These are phyloP conservation scores for Lemur catta DNA, from an alignment of 2,797 vertebrate species.

Conservation along the genomic window DNA sequence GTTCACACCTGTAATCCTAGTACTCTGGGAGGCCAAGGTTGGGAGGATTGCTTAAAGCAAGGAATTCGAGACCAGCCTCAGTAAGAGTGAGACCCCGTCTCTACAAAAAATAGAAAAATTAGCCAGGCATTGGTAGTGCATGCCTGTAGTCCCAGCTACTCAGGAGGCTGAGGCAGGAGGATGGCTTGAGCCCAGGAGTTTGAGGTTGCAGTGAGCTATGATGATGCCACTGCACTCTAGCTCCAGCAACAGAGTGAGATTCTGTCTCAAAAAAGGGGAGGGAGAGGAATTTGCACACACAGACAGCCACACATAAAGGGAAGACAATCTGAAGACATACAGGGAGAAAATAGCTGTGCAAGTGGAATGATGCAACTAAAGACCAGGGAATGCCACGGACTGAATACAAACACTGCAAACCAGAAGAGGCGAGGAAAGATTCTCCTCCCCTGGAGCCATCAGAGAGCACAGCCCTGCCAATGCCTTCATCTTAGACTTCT, in stretches of 20 bases:
- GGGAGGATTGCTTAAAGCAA: no score
- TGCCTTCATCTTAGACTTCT: neutral
- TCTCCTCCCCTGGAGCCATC: neutral
- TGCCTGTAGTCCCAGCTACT: neutral
- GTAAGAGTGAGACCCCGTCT: no score
- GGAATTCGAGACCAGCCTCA: no score
- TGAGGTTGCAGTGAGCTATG: neutral
- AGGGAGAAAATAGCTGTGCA: neutral
- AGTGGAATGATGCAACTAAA: neutral
- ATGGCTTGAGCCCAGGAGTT: neutral
- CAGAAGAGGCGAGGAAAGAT: neutral
- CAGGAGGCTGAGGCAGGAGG: neutral
- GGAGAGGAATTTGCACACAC: neutral
- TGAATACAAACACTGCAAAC: neutral
- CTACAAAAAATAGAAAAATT: neutral
- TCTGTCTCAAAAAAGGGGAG: neutral
- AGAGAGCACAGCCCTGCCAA: neutral
- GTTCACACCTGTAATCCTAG: no score
- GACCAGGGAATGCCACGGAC: neutral
- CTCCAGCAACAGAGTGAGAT: neutral
- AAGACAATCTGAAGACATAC: neutral
- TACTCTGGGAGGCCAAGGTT: no score
- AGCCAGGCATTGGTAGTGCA: neutral
- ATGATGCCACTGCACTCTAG: neutral
- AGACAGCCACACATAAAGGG: neutral